These are phyloP conservation scores for Acanthis flammea DNA, from an alignment of 2,797 vertebrate genomes.

Conservation along the genomic window DNA sequence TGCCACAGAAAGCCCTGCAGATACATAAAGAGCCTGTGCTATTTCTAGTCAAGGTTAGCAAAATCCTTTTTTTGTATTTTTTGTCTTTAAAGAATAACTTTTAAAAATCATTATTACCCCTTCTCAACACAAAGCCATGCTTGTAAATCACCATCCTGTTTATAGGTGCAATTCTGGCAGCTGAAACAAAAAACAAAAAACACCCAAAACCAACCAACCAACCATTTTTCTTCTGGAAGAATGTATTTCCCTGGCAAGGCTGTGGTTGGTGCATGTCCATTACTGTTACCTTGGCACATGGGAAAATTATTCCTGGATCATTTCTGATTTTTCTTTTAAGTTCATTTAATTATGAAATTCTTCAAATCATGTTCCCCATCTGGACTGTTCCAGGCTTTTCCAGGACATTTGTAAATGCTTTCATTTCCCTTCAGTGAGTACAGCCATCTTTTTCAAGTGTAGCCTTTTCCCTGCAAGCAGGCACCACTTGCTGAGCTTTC, in stretches of 20 bases:
- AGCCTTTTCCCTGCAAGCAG: slow-evolving; percentile 37
- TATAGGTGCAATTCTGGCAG: not conserved
- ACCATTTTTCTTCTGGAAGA: not conserved
- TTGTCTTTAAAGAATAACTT: not conserved
- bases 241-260: not conserved
- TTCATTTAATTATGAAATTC: not conserved
- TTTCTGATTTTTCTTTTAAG: not conserved
- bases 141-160: not conserved
- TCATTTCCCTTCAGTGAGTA: not conserved
- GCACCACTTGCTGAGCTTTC: slow-evolving; percentile 19
- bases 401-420: slow-evolving; percentile 1
- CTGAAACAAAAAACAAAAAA: not conserved
- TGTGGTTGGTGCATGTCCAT: not conserved
- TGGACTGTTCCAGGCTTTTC: not conserved
- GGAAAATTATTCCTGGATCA: not conserved
- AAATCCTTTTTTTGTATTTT: not conserved
- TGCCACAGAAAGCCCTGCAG: not conserved
- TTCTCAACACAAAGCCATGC: not conserved
- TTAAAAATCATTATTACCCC: not conserved
- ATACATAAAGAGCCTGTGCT: not conserved
- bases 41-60: not conserved
- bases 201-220: too few relatives aligned
- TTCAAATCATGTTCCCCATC: not conserved
- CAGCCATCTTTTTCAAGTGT: slow-evolving; percentile 5
- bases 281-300: not conserved